Conservation (phyloP, 2,797 vertebrate species). For the Fistularia tabacaria region DNA sequence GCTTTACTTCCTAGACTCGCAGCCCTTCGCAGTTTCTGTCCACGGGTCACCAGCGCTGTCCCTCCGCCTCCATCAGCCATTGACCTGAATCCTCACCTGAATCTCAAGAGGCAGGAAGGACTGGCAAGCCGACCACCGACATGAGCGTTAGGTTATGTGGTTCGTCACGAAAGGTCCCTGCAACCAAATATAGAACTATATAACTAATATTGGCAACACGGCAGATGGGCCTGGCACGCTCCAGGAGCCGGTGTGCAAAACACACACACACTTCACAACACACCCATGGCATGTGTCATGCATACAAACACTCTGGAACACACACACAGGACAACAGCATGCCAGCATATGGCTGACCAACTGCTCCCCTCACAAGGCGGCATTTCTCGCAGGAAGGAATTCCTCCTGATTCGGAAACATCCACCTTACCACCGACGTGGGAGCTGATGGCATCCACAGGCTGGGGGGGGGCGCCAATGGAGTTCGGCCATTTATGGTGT, state of each 20-base stretch:
- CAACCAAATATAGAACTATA: too few relatives aligned
- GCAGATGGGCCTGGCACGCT: slow-evolving; percentile 5
- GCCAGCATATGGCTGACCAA: slow-evolving; percentile 31
- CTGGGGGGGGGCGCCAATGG: too few relatives aligned
- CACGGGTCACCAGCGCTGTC: too few relatives aligned
- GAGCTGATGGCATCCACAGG: neutral
- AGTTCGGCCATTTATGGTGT: too few relatives aligned
- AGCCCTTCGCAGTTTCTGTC: too few relatives aligned
- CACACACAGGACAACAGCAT: slow-evolving; percentile 20
- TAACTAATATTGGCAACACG: neutral
- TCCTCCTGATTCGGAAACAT: slow-evolving; percentile 17
- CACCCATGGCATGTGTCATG: slow-evolving; percentile 11
- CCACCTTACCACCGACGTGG: slow-evolving; percentile 1
- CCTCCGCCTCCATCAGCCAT: too few relatives aligned
- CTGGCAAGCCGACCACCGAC: too few relatives aligned
- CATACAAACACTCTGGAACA: slow-evolving; percentile 15
- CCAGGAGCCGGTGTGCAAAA: slow-evolving; percentile 13
- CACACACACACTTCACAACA: slow-evolving; percentile 13
- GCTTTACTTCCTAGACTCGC: too few relatives aligned
- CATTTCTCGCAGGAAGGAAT: slow-evolving; percentile 8
- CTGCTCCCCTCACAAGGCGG: slow-evolving; percentile 10
- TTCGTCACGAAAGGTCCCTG: too few relatives aligned
- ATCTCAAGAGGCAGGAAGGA: too few relatives aligned
- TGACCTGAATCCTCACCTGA: too few relatives aligned
- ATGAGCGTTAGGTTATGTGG: too few relatives aligned